Percentiles rank a stretch among this genome's conserved stretches.
These are phyloP conservation scores for Idaea biselata DNA, from an alignment of 2,888 invertebrate genomes.

Conservation along the genomic window DNA sequence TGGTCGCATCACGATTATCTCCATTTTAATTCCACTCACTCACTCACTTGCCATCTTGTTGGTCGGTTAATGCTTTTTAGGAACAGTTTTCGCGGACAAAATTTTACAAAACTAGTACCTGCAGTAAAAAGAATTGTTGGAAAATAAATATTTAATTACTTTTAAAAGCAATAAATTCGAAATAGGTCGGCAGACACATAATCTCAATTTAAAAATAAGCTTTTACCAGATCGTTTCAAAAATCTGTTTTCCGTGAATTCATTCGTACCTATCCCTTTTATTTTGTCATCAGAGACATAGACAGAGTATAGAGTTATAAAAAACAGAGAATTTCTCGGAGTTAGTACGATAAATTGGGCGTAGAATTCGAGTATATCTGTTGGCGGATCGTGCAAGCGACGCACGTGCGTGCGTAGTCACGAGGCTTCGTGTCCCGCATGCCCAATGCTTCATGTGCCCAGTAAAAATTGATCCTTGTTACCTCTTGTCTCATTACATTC, in stretches of 20 bases:
- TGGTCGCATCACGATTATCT: no score
- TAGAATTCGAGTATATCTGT: conserved; percentile 53
- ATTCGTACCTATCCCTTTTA: conserved; percentile 39
- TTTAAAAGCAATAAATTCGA: no score
- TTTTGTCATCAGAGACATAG: conserved; percentile 40
- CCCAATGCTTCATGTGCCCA: conserved; percentile 43
- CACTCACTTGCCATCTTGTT: no score
- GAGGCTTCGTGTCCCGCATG: conserved; percentile 53
- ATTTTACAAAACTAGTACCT: no score
- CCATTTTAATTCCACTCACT: no score
- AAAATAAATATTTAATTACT: no score
- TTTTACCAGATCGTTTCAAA: neutral
- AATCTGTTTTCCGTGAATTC: conserved; percentile 37
- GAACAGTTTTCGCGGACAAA: no score
- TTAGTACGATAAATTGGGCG: conserved; percentile 62
- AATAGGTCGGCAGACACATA: neutral
- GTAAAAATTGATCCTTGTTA: conserved; percentile 37
- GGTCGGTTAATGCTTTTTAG: no score
- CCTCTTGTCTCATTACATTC: conserved; percentile 19
- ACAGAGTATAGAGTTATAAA: conserved; percentile 39
- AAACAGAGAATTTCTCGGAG: conserved; percentile 47
- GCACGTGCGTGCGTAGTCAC: conserved; percentile 65
- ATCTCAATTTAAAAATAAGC: neutral
- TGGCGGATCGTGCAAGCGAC: conserved; percentile 47
- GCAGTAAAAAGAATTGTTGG: no score